A percentile compares a stretch with the other conserved stretches of the same genome.
phyloP scores from a whole-genome alignment of 2,797 vertebrate species.

The Argyrosomus regius region DNA sequence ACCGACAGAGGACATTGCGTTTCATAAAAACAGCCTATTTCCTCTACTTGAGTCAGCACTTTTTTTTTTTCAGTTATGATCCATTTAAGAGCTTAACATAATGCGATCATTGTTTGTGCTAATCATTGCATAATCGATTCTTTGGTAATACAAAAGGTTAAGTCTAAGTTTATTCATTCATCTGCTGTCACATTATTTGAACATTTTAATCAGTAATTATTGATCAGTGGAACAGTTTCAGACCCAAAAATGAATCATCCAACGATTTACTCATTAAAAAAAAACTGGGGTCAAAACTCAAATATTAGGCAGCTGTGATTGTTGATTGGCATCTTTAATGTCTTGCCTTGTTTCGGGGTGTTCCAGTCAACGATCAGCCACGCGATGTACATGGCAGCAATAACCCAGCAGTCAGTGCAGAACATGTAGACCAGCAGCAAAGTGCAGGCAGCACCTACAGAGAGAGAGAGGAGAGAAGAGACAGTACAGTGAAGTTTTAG shows the following conservation, averaged over 20 bases:
- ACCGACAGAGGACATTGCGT: too few relatives aligned
- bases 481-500: neutral
- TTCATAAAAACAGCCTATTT: neutral
- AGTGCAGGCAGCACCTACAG: conserved; percentile 89
- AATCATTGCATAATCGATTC: neutral
- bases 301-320: neutral
- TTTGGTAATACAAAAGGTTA: neutral
- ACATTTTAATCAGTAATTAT: neutral
- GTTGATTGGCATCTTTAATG: neutral
- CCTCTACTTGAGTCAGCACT: neutral
- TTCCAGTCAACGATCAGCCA: conserved; percentile 99
- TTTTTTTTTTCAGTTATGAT: neutral
- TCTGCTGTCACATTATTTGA: neutral
- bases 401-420: conserved; percentile 95
- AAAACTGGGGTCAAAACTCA: neutral
- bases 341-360: conserved; percentile 93
- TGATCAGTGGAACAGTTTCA: neutral
- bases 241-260: neutral
- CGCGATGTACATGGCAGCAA: conserved; percentile 91
- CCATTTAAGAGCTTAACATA: neutral
- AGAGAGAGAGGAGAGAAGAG: neutral
- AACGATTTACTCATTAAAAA: too few relatives aligned
- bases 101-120: conserved; percentile 25
- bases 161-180: neutral
- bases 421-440: conserved; percentile 91